Evolutionary conservation across 2,113 vertebrate species (phyloP), one percentile per base, ranked within the genome.

Genomic region (Prolemur simus): DNA sequence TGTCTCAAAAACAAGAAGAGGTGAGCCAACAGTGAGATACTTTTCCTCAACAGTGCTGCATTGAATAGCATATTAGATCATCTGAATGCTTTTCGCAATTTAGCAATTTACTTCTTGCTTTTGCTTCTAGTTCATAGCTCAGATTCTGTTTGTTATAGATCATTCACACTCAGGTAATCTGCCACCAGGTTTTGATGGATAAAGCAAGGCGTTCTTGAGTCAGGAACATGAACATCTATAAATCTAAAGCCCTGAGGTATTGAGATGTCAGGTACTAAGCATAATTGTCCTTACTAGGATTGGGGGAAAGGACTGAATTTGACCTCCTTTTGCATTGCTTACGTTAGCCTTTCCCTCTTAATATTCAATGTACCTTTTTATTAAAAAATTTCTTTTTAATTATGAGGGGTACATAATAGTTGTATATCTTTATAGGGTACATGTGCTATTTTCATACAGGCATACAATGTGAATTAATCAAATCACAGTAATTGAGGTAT

Each of bases 141-240:
- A 83, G 49, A 42, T 87, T 94, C 45, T 87, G 52, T 49, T 92
- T 90, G 8, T 63, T 94, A 56, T 87, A 85, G 45, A 90, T 94
- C 94, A 95, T 96, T 98, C 76, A 95, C 34, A 89, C 81, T 81
- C 74, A 94, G 84, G 77, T 74, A 89, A 52, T 49, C 71, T 82
- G 76, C 92, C 13, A 60, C 39, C 49, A 8, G 17, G 3, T 86
- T 97, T 90, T 97, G 93, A 94, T 34, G 37, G 76, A 64, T 95
- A 91, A 85, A 63, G 87, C 63, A 69, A 84, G 15, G 25, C 96
- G 63, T 82, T 96, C 83, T 78, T 73, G 56, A 91, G 83, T 94
- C 2, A 15, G 54, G 13, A 76, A 78, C 45, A 66, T n/a, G 76
- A 71, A 66, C 91, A 96, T 54, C 95, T 63, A 95, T 87, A 97